Base-by-base conservation (phyloP, 2,888 invertebrate species). In the Graphium colonna region DNA sequence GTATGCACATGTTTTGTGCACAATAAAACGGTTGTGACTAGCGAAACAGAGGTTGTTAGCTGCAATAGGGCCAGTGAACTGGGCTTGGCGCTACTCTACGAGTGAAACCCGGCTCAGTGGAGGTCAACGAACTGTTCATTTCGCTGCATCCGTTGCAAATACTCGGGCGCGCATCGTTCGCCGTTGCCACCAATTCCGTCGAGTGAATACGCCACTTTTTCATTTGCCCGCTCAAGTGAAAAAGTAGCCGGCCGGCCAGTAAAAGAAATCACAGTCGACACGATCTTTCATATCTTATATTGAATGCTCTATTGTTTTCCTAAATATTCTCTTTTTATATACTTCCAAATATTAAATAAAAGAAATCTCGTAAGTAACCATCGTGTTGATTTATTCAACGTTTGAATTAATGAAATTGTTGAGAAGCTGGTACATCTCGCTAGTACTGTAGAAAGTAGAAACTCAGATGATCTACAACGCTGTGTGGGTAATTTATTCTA, bases 101-200 rank as follows among this genome's bases (percentile, higher is more conserved):
- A 88, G 89, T 87, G 86, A 88, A 89, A 88, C 88, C 84, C 77
- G 80, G 82, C 82, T 74, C 71, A 79, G 71, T 73, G 73, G 79
- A 78, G 88, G 83, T 87, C 86, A 79, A 77, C 72, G 88, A 87
- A 85, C 89, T 83, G 79, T 79, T 82, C 84, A 86, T 88, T 88
- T 89, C 77, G 85, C 89, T 89, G 88, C 88, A 89, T 88, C 85
- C 87, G 86, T 87, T 89, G 89, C 87, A 86, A 89, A 88, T 86
- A 85, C 75, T 80, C 75, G 74, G 78, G 73, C 70, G 79, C 79
- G 79, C 84, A 82, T 81, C 81, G 21, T 21, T 21, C 21, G 69
- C 62, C 60, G 74, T 78, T 75, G 77, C 82, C 77, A 78, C 82
- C 80, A 82, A 83, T 83, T 83, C 80, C 78, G 76, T 72, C 69